Conservation (phyloP, 2,113 vertebrate species). For the Trogon surrucura region DNA sequence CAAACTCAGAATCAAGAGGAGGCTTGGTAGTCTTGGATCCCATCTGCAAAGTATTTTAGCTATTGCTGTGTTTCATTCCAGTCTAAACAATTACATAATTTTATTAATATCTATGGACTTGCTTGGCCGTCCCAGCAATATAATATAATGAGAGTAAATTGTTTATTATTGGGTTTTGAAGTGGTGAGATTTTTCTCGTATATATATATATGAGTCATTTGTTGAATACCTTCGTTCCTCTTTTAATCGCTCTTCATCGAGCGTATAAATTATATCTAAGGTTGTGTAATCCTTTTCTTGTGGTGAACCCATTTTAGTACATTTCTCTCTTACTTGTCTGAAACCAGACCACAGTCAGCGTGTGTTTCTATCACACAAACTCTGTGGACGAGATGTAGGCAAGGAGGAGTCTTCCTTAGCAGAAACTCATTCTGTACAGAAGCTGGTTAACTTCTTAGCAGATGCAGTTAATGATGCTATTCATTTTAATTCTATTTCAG, state of each 20-base stretch:
- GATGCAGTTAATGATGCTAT: conserved; percentile 19
- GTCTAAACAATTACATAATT: background rate
- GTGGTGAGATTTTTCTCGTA: background rate
- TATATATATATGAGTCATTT: background rate
- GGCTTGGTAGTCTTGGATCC: background rate
- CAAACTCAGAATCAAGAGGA: background rate
- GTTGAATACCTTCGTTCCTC: background rate
- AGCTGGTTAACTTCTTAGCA: conserved; percentile 3
- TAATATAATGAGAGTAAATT: background rate
- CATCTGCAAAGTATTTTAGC: background rate
- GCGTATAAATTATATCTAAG: background rate
- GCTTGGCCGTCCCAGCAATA: background rate
- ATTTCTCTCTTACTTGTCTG: background rate
- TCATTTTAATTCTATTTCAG: conserved; percentile 32
- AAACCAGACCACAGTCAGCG: background rate
- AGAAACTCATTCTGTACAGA: background rate
- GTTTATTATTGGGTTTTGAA: conserved; percentile 20
- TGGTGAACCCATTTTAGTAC: background rate
- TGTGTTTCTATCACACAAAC: background rate
- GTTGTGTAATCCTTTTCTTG: background rate
- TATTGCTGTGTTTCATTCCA: background rate
- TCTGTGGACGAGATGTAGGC: background rate
- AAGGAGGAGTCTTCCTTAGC: background rate
- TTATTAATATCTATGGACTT: background rate
- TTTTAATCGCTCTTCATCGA: background rate